Conservation (phyloP, 2,113 vertebrate genomes). For the Brachypteracias leptosomus region DNA sequence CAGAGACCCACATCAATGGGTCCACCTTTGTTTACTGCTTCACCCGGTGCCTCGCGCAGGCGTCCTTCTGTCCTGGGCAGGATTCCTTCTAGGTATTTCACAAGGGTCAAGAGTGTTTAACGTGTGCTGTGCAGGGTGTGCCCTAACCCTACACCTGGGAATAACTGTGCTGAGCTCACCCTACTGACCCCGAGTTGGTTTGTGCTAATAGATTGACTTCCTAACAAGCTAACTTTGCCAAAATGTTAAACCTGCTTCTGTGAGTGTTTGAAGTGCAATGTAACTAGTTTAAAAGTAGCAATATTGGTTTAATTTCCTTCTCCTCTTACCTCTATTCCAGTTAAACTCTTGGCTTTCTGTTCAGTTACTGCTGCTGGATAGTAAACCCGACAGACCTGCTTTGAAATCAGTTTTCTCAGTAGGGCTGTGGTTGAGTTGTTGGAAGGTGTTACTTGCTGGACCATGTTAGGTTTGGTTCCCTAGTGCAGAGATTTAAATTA, state of each 20-base stretch:
- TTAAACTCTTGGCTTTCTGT: neutral
- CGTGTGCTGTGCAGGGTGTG: constrained; percentile 61
- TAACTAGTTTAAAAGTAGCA: neutral
- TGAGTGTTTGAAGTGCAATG: neutral
- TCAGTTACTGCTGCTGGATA: neutral
- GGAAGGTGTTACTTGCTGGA: neutral
- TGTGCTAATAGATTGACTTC: constrained; percentile 39
- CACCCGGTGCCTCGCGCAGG: constrained; percentile 75
- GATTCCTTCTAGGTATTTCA: constrained; percentile 91
- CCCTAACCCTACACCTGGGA: neutral
- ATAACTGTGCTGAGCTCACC: constrained; percentile 32
- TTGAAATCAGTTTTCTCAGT: neutral
- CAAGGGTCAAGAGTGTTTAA: constrained; percentile 3
- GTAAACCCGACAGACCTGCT: neutral
- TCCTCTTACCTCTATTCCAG: neutral
- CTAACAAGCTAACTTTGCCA: neutral
- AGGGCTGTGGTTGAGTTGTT: neutral
- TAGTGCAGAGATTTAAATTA: neutral
- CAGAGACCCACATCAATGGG: constrained; percentile 69
- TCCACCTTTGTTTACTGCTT: constrained; percentile 71
- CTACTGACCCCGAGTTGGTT: neutral
- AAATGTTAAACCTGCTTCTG: neutral
- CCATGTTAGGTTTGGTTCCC: neutral
- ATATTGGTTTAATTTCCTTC: neutral
- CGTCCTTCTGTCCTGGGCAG: constrained; percentile 77